A percentile compares a stretch with the other conserved stretches of the same genome.
Conservation (phyloP, 2,797 vertebrate species). For the Thunnus albacares region DNA sequence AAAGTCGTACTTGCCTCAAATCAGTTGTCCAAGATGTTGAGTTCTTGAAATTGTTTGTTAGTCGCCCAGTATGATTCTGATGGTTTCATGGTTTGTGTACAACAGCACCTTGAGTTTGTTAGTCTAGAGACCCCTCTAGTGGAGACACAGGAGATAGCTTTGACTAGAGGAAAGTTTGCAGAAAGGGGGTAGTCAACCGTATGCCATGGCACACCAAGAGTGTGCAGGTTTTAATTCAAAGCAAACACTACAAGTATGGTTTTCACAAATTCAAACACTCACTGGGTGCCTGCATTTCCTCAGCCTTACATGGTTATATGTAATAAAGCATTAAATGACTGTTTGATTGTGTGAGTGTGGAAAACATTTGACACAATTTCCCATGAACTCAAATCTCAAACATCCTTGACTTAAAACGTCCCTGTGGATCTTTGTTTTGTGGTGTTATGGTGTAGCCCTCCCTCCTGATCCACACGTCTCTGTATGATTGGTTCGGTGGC, state of each 20-base stretch:
- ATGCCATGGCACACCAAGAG: too few relatives aligned
- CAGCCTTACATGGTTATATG: background rate
- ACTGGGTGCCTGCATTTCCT: background rate
- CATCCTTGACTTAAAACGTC: background rate
- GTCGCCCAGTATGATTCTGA: slow-evolving; percentile 8
- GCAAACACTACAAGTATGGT: background rate
- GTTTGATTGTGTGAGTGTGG: background rate
- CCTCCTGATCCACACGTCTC: slow-evolving; percentile 24
- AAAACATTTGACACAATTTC: background rate
- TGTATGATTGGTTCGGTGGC: slow-evolving; percentile 34
- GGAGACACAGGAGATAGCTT: slow-evolving; percentile 45
- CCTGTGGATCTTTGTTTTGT: background rate
- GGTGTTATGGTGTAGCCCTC: slow-evolving; percentile 9
- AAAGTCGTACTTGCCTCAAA: slow-evolving; percentile 56
- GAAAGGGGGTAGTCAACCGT: background rate
- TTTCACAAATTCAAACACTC: slow-evolving; percentile 12
- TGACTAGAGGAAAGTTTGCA: slow-evolving; percentile 16
- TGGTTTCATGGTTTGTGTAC: slow-evolving; percentile 16
- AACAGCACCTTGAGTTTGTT: slow-evolving; percentile 29
- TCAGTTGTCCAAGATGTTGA: slow-evolving; percentile 41
- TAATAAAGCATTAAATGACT: slow-evolving; percentile 21
- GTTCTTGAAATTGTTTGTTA: slow-evolving; percentile 18
- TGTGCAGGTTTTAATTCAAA: background rate
- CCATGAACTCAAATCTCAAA: background rate
- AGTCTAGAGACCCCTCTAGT: slow-evolving; percentile 67